Evolutionary conservation across 2,113 vertebrate genomes (phyloP).

Genomic region (Merops nubicus): DNA sequence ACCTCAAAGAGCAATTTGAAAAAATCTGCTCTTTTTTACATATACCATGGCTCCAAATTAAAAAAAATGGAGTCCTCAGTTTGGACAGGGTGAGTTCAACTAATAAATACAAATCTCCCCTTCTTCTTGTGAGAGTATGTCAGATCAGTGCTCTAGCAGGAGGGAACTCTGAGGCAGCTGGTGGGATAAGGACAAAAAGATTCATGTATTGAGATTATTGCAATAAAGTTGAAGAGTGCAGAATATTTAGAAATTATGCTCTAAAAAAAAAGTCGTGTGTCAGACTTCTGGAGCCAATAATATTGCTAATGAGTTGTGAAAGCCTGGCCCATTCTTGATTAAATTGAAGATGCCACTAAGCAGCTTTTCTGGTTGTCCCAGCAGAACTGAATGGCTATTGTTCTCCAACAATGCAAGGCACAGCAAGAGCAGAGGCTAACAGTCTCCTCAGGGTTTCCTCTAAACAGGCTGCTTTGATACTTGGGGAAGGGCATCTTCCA

Average conservation of each 20-base stretch:
- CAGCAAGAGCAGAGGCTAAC: conserved; percentile 11
- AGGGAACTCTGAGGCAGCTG: neutral
- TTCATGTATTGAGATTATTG: neutral
- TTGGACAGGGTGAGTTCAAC: conserved; percentile 3
- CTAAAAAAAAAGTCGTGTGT: neutral
- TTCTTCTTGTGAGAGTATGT: neutral
- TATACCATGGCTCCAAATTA: neutral
- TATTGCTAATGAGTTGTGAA: conserved; percentile 42
- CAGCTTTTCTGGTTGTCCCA: conserved; percentile 49
- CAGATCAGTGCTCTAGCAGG: neutral
- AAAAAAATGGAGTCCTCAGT: conserved; percentile 12
- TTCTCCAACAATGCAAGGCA: conserved; percentile 24
- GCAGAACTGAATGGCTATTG: conserved; percentile 51
- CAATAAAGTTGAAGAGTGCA: neutral
- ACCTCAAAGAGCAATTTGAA: conserved; percentile 26
- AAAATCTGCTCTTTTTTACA: conserved; percentile 5
- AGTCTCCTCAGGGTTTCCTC: neutral
- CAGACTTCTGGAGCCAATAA: conserved; percentile 37
- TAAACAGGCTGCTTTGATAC: neutral
- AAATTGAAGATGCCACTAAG: conserved; percentile 46
- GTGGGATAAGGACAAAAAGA: neutral
- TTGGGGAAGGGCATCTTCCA: neutral
- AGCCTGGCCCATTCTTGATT: conserved; percentile 19
- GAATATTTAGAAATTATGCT: neutral
- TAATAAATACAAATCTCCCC: neutral